These are phyloP conservation scores for Cossypha dichroa DNA, from an alignment of 2,797 vertebrate species.

Conservation along the genomic window DNA sequence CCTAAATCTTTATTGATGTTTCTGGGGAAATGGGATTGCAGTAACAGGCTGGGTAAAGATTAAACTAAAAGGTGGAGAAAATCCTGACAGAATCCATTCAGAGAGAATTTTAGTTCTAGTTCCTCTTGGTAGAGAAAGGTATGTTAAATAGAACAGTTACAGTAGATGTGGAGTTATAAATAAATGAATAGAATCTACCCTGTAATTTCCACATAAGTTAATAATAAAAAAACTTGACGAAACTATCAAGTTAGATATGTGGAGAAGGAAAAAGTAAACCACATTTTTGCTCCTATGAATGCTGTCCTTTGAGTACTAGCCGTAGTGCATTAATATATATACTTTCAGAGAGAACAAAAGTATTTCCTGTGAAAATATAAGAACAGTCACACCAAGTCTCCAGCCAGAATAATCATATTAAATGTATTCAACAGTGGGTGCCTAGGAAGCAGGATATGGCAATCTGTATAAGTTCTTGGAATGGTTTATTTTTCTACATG, in stretches of 20 bases:
- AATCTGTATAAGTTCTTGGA: background rate
- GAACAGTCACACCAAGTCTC: background rate
- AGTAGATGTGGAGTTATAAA: background rate
- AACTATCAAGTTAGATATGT: background rate
- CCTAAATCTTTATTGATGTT: background rate
- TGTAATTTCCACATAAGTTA: background rate
- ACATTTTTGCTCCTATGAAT: background rate
- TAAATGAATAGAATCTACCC: background rate
- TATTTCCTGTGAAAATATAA: background rate
- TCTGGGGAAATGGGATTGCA: background rate
- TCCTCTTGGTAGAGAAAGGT: background rate
- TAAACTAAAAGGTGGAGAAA: background rate
- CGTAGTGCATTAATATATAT: background rate
- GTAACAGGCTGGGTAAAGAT: background rate
- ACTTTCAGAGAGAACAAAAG: background rate
- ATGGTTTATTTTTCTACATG: background rate
- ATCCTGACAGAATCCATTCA: background rate
- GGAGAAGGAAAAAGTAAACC: background rate
- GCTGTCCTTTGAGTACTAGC: background rate
- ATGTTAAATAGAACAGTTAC: background rate
- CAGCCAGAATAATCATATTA: background rate
- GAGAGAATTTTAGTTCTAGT: background rate
- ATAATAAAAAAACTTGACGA: background rate
- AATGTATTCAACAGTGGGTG: background rate
- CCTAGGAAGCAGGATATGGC: background rate